Evolutionary conservation across 1,140 invertebrate species (phyloP).

Genomic region (Cheumatopsyche charites): DNA sequence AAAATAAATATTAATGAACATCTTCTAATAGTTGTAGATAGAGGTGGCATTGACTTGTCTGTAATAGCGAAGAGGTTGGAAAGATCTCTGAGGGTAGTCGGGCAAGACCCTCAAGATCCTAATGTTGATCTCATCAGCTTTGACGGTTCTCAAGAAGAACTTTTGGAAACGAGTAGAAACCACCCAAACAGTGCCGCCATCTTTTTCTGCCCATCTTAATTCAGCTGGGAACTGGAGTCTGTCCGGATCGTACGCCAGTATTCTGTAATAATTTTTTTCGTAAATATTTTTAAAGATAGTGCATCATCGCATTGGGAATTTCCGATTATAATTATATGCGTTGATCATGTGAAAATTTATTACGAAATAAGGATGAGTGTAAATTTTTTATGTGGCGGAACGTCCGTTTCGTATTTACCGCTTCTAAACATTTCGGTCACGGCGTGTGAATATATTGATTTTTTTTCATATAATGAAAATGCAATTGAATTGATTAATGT

Average conservation of each 20-base stretch:
- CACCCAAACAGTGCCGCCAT: conserved; percentile 71
- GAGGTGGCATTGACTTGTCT: conserved; percentile 40
- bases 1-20: no score
- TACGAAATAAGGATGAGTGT: conserved; percentile 24
- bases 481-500: background rate
- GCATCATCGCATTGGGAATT: background rate
- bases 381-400: conserved; percentile 7
- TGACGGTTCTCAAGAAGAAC: conserved; percentile 70
- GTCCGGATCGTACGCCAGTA: conserved; percentile 71
- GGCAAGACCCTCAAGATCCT: conserved; percentile 64
- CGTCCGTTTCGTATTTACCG: no score
- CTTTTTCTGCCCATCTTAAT: conserved; percentile 67
- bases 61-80: conserved; percentile 35
- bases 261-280: conserved; percentile 61
- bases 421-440: background rate
- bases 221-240: conserved; percentile 77
- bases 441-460: background rate
- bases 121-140: conserved; percentile 66
- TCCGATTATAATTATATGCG: no score
- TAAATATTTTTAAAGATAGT: background rate
- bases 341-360: no score
- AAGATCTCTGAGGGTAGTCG: conserved; percentile 9
- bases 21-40: no score
- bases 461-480: background rate
- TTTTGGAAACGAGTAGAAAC: conserved; percentile 78